These are phyloP conservation scores for Epinotia brunnichana DNA, from an alignment of 2,888 invertebrate genomes.

Conservation along the genomic window DNA sequence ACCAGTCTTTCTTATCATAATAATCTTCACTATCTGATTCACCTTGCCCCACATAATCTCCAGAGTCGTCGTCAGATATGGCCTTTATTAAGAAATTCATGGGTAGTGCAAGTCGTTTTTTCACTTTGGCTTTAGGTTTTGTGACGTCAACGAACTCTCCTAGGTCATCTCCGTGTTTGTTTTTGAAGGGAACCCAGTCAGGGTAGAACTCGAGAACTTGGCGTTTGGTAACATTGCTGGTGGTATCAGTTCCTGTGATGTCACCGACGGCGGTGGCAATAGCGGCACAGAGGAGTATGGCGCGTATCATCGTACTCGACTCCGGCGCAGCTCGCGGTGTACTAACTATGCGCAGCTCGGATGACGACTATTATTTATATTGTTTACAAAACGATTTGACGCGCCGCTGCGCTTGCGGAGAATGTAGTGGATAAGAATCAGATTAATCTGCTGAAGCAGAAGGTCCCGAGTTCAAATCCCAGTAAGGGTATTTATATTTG, in stretches of 20 bases:
- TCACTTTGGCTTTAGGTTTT: conserved; percentile 63
- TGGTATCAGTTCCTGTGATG: conserved; percentile 67
- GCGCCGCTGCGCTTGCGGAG: conserved; percentile 54
- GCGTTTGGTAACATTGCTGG: conserved; percentile 66
- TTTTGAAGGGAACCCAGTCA: conserved; percentile 79
- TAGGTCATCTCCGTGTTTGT: conserved; percentile 71
- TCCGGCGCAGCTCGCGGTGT: conserved; percentile 53
- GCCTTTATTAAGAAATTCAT: conserved; percentile 67
- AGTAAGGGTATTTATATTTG: no score
- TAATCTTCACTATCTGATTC: conserved; percentile 69
- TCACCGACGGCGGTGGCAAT: conserved; percentile 59
- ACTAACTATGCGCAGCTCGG: conserved; percentile 68
- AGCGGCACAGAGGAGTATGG: conserved; percentile 49
- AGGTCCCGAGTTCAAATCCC: no score
- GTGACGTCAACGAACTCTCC: conserved; percentile 68
- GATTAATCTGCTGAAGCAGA: not conserved
- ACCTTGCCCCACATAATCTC: conserved; percentile 67
- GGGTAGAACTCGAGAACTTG: conserved; percentile 68
- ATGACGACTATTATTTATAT: conserved; percentile 80
- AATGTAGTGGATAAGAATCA: conserved; percentile 60
- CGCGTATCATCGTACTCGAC: conserved; percentile 23
- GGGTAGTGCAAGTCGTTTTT: conserved; percentile 73
- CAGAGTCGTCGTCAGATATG: conserved; percentile 66
- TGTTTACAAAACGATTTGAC: conserved; percentile 77
- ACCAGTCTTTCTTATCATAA: conserved; percentile 76